Evolutionary conservation across 2,113 vertebrate genomes (phyloP).

Genomic region (Oceanodroma tethys): DNA sequence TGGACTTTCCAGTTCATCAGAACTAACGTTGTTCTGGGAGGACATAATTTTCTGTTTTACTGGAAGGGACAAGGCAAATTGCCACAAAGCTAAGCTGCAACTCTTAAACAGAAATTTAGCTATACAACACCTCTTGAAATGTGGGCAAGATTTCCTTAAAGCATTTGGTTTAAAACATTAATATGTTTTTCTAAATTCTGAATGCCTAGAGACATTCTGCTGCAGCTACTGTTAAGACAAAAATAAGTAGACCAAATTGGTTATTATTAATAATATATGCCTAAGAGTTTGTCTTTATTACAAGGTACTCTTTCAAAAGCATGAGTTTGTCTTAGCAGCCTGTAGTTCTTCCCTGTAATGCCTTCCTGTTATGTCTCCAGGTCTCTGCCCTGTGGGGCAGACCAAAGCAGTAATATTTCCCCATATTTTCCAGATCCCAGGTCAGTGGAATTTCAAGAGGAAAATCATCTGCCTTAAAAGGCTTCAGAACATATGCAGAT

Average conservation of each 20-base stretch:
- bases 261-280: background rate
- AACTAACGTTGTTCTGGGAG: background rate
- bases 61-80: background rate
- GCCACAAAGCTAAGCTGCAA: background rate
- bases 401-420: background rate
- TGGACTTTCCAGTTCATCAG: background rate
- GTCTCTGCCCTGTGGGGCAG: background rate
- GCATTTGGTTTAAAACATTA: background rate
- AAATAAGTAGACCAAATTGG: background rate
- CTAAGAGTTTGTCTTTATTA: background rate
- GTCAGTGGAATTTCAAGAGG: background rate
- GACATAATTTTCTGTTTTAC: background rate
- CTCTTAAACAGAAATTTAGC: background rate
- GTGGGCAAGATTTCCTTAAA: background rate
- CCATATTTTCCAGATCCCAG: background rate
- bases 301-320: background rate
- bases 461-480: background rate
- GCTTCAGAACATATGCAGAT: background rate
- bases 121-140: background rate
- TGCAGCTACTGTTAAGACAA: background rate
- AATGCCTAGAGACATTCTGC: background rate
- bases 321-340: background rate
- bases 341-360: background rate
- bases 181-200: background rate
- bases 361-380: background rate